phyloP scores from a whole-genome alignment of 2,113 vertebrate genomes.

The Tretioscincus oriximinensis region DNA sequence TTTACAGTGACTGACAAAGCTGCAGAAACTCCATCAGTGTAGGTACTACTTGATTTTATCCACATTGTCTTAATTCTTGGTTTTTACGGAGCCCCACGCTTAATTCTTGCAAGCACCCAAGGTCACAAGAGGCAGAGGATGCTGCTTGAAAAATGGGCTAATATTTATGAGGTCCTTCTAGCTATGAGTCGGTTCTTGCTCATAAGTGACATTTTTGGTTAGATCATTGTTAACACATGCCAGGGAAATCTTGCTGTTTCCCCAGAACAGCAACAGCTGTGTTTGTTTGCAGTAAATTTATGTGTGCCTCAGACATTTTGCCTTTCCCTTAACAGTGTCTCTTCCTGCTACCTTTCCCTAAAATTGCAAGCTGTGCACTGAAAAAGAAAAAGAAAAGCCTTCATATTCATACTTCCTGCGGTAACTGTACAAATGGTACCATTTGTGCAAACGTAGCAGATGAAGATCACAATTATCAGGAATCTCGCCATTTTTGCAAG shows the following conservation, averaged over 20 bases:
- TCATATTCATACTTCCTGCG: neutral
- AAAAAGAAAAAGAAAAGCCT: neutral
- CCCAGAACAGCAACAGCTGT: neutral
- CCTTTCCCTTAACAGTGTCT: neutral
- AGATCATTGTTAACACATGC: neutral
- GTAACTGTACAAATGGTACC: neutral
- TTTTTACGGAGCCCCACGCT: too few relatives aligned
- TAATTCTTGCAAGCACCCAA: neutral
- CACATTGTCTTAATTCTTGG: too few relatives aligned
- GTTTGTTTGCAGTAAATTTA: neutral
- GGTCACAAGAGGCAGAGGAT: neutral
- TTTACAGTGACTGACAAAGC: too few relatives aligned
- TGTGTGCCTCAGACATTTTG: neutral
- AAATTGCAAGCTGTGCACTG: neutral
- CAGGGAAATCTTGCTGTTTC: conserved; percentile 6
- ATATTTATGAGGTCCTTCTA: neutral
- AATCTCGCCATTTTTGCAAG: neutral
- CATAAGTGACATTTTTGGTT: neutral
- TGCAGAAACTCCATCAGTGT: too few relatives aligned
- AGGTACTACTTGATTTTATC: too few relatives aligned
- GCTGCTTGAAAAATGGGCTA: neutral
- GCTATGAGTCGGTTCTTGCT: neutral
- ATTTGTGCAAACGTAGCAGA: neutral
- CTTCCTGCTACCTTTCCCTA: neutral
- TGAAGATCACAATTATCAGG: neutral